Percentiles rank a stretch among this genome's conserved stretches.
Conservation (phyloP, 2,888 invertebrate genomes). For the Trichopoda pennipes region DNA sequence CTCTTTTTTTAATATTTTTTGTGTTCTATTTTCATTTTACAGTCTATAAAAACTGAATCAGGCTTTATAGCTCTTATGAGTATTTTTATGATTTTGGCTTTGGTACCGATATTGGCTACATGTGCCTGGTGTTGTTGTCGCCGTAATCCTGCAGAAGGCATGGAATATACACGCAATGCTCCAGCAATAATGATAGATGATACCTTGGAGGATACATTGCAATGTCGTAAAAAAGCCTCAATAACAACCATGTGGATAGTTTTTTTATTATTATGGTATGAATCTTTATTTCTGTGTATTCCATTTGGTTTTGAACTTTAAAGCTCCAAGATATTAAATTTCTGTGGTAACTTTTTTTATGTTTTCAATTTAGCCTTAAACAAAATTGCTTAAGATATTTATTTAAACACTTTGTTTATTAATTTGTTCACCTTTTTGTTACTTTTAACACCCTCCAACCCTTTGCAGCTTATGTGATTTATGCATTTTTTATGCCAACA, state of each 20-base stretch:
- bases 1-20: background rate
- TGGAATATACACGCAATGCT: constrained; percentile 75
- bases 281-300: constrained; percentile 17
- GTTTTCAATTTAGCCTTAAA: background rate
- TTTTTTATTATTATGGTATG: constrained; percentile 78
- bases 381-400: constrained; percentile 2
- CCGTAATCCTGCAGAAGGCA: constrained; percentile 81
- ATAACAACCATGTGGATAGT: constrained; percentile 78
- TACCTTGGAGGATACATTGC: constrained; percentile 75
- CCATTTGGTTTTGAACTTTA: background rate
- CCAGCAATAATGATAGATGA: constrained; percentile 78
- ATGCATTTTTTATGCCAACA: constrained; percentile 85
- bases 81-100: constrained; percentile 84
- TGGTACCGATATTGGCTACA: constrained; percentile 85
- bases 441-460: background rate
- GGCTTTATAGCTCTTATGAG: constrained; percentile 85
- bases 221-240: constrained; percentile 78
- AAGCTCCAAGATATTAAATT: background rate
- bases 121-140: constrained; percentile 82
- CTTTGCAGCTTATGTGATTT: constrained; percentile 82
- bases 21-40: constrained; percentile 69
- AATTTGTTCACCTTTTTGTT: constrained; percentile 22
- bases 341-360: background rate
- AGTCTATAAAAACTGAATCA: constrained; percentile 88
- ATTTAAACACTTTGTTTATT: constrained; percentile 7